Evolutionary conservation across 2,113 vertebrate species (phyloP), one percentile per base, ranked within the genome.

Genomic region (Pseudorectes ferrugineus): DNA sequence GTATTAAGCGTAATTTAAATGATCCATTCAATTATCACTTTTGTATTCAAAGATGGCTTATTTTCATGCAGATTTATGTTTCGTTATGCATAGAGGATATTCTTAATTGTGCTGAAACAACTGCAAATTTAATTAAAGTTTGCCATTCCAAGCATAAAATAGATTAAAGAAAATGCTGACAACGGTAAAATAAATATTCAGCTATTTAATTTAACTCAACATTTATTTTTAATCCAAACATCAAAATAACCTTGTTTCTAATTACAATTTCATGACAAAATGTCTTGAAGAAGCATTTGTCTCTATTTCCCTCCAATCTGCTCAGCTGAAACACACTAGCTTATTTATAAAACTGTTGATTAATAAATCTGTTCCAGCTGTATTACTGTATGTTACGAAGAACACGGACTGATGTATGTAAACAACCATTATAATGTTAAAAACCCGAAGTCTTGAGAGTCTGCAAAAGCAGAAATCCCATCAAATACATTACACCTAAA

Each of bases 61-160:
- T 97, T 97, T 72, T 96, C 77, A 96, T 90, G 95, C 85, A 97
- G 83, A 96, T 92, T 92, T 93, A 93, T 82, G 42, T 74, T 55
- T 62, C 1, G 5, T 92, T 89, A 94, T 61, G 66, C 52, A 92
- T 29, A 96, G 82, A 95, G 58, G 67, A 94, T 73, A 95, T 76
- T 93, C 84, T 89, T 96, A 97, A 97, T 96, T 96, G 92, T 92
- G 51, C 71, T 83, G 62, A 97, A 97, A 92, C 17, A 95, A 96
- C 23, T 96, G 68, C 65, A 97, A 93, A 97, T 95, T 97, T 95
- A 97, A 97, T 97, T 97, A 96, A 96, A 97, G 80, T 96, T 95
- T 95, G 72, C 83, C 31, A 92, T 68, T 85, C 46, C 46, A 95
- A 93, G 93, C 74, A 89, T 93, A 96, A 95, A 92, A 96, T 29